Evolutionary conservation across 2,113 vertebrate genomes (phyloP), one percentile per base, ranked within the genome.

Genomic region (Protobothrops mucrosquamatus): DNA sequence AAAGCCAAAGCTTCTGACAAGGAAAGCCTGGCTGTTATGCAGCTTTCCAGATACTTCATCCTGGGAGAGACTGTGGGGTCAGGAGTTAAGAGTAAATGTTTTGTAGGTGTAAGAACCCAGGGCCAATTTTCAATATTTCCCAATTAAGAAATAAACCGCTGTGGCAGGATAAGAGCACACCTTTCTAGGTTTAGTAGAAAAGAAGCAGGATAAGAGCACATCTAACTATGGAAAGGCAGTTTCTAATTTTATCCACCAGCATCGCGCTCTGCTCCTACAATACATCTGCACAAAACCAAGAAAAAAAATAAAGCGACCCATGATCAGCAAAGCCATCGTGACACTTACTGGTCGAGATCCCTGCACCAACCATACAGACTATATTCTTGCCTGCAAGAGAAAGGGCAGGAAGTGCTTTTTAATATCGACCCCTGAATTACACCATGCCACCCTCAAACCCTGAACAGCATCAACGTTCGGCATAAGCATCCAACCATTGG

Each of bases 321-420:
- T 2, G 6, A 8, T 34, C 20, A n/a, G 39, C 7, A n/a, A 0
- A 2, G n/a, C 26, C 34, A 10, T 18, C 6, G 46, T 5, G 39
- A 12, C 29, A 97, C 98, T 98, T 95, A 99, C 98, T 98, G 0
- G 98, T 99, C 29, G 98, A 99, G 96, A 99, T 98, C 85, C 98
- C 98, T 0, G 98, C 98, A 91, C 98, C 98, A 74, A 99, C 99
- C 98, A 99, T 98, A 95, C 98, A 99, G 94, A 99, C 96, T n/a
- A 99, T 95, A 87, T 98, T 98, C 96, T 98, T 98, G 96, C 99
- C 99, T 99, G 95, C 52, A 88, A 86, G 26, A 89, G 20, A 81
- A 92, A 85, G 2, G 56, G 51, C 93, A 48, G 89, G 48, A 93
- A 52, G 92, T 0, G 39, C 22, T 5, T 88, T 26, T 61, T 29